Evolutionary conservation across 2,113 vertebrate genomes (phyloP).

Genomic region (Gasterosteus aculeatus): DNA sequence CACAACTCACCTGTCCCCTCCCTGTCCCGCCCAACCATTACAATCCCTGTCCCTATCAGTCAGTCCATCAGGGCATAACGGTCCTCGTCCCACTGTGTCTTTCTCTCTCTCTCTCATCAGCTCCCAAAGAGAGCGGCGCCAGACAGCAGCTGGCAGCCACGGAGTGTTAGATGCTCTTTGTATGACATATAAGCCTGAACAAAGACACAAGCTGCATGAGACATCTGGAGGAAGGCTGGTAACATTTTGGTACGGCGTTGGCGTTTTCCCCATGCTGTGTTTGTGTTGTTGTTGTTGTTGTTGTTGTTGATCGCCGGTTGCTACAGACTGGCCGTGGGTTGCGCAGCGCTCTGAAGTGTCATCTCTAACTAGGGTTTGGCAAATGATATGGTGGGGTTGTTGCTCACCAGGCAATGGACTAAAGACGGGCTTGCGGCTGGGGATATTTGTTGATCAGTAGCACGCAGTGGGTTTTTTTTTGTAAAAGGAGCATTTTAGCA

Average conservation of each 20-base stretch:
- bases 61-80: slow-evolving; percentile 57
- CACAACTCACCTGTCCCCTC: slow-evolving; percentile 42
- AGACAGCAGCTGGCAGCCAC: slow-evolving; percentile 61
- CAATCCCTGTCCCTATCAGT: slow-evolving; percentile 62
- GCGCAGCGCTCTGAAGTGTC: slow-evolving; percentile 62
- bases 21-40: slow-evolving; percentile 62
- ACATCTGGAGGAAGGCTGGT: slow-evolving; percentile 61
- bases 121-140: slow-evolving; percentile 54
- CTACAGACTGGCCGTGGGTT: slow-evolving; percentile 56
- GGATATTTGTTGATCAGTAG: slow-evolving; percentile 53
- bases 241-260: slow-evolving; percentile 49
- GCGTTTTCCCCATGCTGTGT: slow-evolving; percentile 58
- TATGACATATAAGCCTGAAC: slow-evolving; percentile 52
- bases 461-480: too few species aligned
- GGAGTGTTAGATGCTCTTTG: slow-evolving; percentile 42
- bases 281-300: slow-evolving; percentile 74
- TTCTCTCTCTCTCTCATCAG: slow-evolving; percentile 54
- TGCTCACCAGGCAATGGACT: slow-evolving; percentile 64
- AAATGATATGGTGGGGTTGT: slow-evolving; percentile 68
- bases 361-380: slow-evolving; percentile 72
- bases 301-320: slow-evolving; percentile 74
- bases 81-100: slow-evolving; percentile 58
- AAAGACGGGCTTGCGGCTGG: slow-evolving; percentile 67
- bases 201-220: slow-evolving; percentile 59
- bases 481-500: too few species aligned